Evolutionary conservation across 2,113 vertebrate genomes (phyloP).

Genomic region (Urocynchramus pylzowi): DNA sequence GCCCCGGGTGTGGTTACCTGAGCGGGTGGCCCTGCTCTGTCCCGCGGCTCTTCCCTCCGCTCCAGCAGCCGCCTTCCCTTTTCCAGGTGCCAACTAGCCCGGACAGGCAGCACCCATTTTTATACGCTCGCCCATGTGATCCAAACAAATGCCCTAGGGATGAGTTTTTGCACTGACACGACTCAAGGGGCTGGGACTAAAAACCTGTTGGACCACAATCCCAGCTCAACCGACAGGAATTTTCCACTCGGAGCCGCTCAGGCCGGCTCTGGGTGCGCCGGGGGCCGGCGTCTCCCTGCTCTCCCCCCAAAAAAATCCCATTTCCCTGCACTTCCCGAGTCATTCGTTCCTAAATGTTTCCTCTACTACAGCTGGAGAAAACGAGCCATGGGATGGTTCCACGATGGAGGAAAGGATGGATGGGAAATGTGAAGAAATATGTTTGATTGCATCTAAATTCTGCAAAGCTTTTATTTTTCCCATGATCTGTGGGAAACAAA

Average conservation of each 20-base stretch:
- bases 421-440: background rate
- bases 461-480: background rate
- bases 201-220: constrained; percentile 68
- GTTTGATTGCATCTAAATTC: background rate
- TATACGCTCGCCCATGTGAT: constrained; percentile 65
- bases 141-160: constrained; percentile 60
- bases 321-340: fast-evolving
- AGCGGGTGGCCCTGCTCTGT: background rate
- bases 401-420: background rate
- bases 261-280: background rate
- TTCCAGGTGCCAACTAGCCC: background rate
- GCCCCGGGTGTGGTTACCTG: background rate
- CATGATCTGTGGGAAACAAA: fast-evolving
- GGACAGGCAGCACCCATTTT: constrained; percentile 33
- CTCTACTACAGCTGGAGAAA: background rate
- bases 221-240: constrained; percentile 12
- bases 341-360: fast-evolving
- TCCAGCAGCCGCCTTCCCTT: background rate
- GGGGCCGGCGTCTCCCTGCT: background rate
- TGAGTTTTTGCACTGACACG: constrained; percentile 58
- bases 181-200: constrained; percentile 20
- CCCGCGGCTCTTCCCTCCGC: background rate
- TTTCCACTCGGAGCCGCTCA: constrained; percentile 51
- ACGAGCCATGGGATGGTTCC: background rate
- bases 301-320: fast-evolving